Conservation (phyloP, 2,113 vertebrate species). For the Elgaria multicarinata region DNA sequence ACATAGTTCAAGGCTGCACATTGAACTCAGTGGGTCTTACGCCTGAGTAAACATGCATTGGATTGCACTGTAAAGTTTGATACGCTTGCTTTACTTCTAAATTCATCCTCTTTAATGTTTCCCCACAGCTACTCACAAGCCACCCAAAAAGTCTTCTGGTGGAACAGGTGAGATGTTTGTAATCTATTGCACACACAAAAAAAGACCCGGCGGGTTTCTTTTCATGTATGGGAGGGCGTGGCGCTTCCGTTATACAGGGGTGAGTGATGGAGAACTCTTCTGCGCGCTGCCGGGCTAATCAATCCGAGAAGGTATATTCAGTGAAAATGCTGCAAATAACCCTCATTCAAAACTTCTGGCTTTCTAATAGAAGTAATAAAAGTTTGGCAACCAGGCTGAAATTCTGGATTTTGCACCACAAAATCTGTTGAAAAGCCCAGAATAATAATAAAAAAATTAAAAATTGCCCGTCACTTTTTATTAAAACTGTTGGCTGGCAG, state of each 20-base stretch:
- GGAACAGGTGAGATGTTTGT: conserved; percentile 64
- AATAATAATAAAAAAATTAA: background rate
- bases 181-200: background rate
- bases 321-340: background rate
- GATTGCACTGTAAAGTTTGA: background rate
- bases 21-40: background rate
- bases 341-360: background rate
- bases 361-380: background rate
- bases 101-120: background rate
- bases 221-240: background rate
- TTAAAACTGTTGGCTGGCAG: no score
- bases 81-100: background rate
- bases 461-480: no score
- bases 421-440: background rate
- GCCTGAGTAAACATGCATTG: background rate
- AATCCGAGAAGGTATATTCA: background rate
- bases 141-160: conserved; percentile 35
- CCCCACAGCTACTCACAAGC: conserved; percentile 67
- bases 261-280: background rate
- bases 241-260: no score
- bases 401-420: background rate
- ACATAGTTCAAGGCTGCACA: background rate
- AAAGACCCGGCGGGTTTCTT: background rate
- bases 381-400: background rate
- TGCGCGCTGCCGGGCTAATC: background rate